Conservation (phyloP, 2,888 invertebrate genomes). For the Drosophila neutralis region DNA sequence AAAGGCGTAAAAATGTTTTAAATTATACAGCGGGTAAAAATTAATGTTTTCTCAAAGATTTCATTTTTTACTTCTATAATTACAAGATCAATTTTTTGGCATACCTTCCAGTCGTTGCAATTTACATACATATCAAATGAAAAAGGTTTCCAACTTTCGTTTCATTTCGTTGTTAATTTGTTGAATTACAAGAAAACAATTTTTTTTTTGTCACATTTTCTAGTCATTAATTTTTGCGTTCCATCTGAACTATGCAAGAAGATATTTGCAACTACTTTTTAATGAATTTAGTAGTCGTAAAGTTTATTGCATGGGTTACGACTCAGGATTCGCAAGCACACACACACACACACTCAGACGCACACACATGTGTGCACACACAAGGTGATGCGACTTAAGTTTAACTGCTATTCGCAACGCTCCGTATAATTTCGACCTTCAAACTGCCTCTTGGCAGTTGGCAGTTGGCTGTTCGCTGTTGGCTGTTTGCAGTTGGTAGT, state of each 20-base stretch:
- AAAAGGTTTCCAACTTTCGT: too few species aligned
- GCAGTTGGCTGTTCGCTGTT: slow-evolving; percentile 24
- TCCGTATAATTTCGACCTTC: slow-evolving; percentile 55
- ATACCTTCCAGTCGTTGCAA: background rate
- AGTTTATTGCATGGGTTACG: slow-evolving; percentile 60
- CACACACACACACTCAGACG: slow-evolving; percentile 10
- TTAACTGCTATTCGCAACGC: slow-evolving; percentile 49
- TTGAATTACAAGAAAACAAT: too few species aligned
- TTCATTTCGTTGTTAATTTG: background rate
- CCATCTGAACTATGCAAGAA: background rate
- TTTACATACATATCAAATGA: background rate
- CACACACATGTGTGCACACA: background rate
- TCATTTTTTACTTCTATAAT: background rate
- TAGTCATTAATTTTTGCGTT: slow-evolving; percentile 2
- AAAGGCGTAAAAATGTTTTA: too few species aligned
- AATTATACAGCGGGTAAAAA: too few species aligned
- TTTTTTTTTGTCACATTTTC: background rate
- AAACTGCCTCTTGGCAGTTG: slow-evolving; percentile 56
- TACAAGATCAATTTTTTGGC: background rate
- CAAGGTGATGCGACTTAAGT: slow-evolving; percentile 23
- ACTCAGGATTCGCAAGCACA: slow-evolving; percentile 46
- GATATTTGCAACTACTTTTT: slow-evolving; percentile 7
- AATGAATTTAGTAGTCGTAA: slow-evolving; percentile 35
- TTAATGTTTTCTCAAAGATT: too few species aligned
- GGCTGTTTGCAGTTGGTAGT: slow-evolving; percentile 47